Evolutionary conservation across 1,140 invertebrate genomes (phyloP), one percentile per base, ranked within the genome.

Genomic region (Teleogryllus occipitalis): DNA sequence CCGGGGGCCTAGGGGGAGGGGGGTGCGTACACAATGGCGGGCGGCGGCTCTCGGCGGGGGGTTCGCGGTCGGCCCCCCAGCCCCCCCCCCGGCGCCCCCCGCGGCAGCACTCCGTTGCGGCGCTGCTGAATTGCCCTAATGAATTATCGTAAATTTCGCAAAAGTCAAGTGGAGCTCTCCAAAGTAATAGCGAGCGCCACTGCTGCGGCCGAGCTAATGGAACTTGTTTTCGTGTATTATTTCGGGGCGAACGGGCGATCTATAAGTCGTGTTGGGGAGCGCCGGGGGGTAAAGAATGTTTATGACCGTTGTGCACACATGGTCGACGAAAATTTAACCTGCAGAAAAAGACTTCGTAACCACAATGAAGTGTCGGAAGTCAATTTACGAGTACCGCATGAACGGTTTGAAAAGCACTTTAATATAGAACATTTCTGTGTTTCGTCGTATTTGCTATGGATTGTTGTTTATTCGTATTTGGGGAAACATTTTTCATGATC

Each of bases 171-270:
- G 54, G 54, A 10, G 54, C 54, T 18, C 54, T 65, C 54, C 54
- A 65, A 14, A 39, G 27, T 39, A 39, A 39, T 39, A 39, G 27
- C 27, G 27, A 39, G 27, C 27, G 27, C 18, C 54, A 18, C 54
- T 65, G 54, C 18, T 65, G 54, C 54, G 54, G 54, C 18, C 54
- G 18, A 7, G 18, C 54, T 65, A 65, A 65, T 65, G 54, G 10
- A 65, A 65, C 54, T 65, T 65, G 54, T 65, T 65, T 65, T 65
- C 54, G 54, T 65, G 54, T 65, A 65, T 65, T 65, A 65, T 65
- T 65, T 65, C 54, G 54, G 10, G 18, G 54, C 54, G 54, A 65
- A 65, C 10, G 54, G 10, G 54, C 54, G 18, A 65, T 65, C 54
- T 65, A 65, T 65, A 65, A 14, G 54, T 65, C 54, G 54, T 14